Conservation (phyloP, 1,140 invertebrate species). For the Euwallacea similis region DNA sequence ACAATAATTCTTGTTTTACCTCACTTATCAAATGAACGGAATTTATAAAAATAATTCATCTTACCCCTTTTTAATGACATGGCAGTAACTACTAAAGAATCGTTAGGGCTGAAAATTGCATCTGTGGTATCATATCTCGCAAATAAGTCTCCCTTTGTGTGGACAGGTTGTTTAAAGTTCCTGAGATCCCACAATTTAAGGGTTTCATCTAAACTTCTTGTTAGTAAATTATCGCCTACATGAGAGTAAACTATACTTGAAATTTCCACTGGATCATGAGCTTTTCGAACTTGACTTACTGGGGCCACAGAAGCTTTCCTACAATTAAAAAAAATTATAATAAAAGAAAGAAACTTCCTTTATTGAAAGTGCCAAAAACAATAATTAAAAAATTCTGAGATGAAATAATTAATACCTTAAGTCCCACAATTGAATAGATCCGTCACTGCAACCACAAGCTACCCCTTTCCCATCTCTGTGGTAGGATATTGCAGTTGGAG, state of each 20-base stretch:
- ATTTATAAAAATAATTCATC: no score
- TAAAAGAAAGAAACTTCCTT: not conserved
- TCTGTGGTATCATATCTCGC: constrained; percentile 91
- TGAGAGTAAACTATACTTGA: constrained; percentile 88
- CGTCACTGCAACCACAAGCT: constrained; percentile 90
- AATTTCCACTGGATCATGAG: constrained; percentile 83
- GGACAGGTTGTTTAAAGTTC: constrained; percentile 77
- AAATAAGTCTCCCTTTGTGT: constrained; percentile 70
- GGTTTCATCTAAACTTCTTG: constrained; percentile 88
- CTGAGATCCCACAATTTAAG: constrained; percentile 95
- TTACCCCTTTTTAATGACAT: constrained; percentile 73
- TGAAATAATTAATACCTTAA: constrained; percentile 55
- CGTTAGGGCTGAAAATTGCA: constrained; percentile 93
- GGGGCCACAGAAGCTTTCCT: constrained; percentile 82
- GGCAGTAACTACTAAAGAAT: constrained; percentile 86
- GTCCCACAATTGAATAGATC: constrained; percentile 98
- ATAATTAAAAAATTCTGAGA: not conserved
- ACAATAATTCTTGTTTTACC: no score
- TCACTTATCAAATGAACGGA: no score
- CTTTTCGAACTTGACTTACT: constrained; percentile 72
- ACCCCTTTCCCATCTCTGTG: constrained; percentile 87
- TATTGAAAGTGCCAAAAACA: not conserved
- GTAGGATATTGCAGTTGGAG: constrained; percentile 83
- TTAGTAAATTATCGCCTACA: constrained; percentile 76
- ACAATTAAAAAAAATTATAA: not conserved